A percentile compares a stretch with the other conserved stretches of the same genome.
Evolutionary conservation across 2,888 invertebrate species (phyloP).

Genomic region (Pteria penguin): DNA sequence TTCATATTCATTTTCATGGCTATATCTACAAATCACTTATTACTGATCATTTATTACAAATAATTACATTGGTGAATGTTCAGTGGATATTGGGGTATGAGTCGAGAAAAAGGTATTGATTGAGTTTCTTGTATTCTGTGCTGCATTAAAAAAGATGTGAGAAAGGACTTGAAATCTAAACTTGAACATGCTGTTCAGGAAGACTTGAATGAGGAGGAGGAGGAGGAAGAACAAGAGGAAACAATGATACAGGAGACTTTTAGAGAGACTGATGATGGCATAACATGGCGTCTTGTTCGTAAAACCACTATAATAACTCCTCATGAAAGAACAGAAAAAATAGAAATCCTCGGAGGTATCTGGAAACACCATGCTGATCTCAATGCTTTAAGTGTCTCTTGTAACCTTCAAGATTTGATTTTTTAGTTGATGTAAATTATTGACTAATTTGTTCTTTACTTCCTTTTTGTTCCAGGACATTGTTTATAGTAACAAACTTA

Average conservation of each 20-base stretch:
- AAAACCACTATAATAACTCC: conserved; percentile 73
- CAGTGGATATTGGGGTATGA: no score
- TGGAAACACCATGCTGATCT: no score
- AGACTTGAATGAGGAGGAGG: conserved; percentile 14
- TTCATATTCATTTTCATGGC: no score
- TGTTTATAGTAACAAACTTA: no score
- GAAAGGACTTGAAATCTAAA: neutral
- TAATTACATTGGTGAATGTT: no score
- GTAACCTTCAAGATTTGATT: no score
- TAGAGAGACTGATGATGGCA: conserved; percentile 70
- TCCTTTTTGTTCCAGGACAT: no score
- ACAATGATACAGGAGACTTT: conserved; percentile 70
- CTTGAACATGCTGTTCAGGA: conserved; percentile 23
- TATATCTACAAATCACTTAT: no score
- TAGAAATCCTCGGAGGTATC: conserved; percentile 71
- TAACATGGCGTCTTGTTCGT: conserved; percentile 70
- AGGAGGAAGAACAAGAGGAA: conserved; percentile 37
- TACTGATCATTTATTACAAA: no score
- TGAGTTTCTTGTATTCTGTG: conserved; percentile 14
- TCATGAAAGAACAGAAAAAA: conserved; percentile 64
- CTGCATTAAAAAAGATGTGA: conserved; percentile 18
- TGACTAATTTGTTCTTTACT: no score
- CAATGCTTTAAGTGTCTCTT: conserved; percentile 45
- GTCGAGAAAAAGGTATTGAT: no score
- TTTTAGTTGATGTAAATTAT: no score